Conservation (phyloP, 2,888 invertebrate species). For the Subacronicta megacephala region DNA sequence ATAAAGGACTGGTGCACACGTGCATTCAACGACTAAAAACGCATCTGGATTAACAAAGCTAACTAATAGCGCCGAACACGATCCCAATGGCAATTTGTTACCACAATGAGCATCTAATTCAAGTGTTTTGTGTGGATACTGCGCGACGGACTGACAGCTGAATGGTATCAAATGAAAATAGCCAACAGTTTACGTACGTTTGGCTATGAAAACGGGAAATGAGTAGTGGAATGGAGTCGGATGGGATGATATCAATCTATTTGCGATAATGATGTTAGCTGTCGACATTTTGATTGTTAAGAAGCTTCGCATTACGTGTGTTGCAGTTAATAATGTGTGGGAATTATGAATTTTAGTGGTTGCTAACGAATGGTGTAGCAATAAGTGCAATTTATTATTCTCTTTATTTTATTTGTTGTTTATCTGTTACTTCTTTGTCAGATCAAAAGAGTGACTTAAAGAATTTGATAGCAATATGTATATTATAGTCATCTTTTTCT, state of each 20-base stretch:
- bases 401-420: no score
- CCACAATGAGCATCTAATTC: conserved; percentile 65
- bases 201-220: conserved; percentile 56
- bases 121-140: conserved; percentile 50
- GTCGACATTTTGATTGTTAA: conserved; percentile 7
- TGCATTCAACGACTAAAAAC: conserved; percentile 21
- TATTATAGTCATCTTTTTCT: no score
- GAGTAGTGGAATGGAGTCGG: conserved; percentile 40
- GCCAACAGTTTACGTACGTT: conserved; percentile 38
- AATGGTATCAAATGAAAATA: conserved; percentile 60
- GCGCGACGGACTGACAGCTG: conserved; percentile 45
- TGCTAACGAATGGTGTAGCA: no score
- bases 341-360: not conserved
- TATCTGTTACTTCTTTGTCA: no score
- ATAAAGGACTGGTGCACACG: conserved; percentile 25
- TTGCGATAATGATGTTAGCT: conserved; percentile 19
- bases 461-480: no score
- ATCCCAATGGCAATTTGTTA: conserved; percentile 59
- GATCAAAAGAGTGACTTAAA: no score
- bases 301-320: not conserved
- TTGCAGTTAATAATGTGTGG: not conserved
- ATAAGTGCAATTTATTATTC: no score
- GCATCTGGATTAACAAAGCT: conserved; percentile 31
- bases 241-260: conserved; percentile 21
- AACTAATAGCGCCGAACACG: conserved; percentile 40